phyloP scores from a whole-genome alignment of 2,888 invertebrate species.

The Ceraclea dissimilis region DNA sequence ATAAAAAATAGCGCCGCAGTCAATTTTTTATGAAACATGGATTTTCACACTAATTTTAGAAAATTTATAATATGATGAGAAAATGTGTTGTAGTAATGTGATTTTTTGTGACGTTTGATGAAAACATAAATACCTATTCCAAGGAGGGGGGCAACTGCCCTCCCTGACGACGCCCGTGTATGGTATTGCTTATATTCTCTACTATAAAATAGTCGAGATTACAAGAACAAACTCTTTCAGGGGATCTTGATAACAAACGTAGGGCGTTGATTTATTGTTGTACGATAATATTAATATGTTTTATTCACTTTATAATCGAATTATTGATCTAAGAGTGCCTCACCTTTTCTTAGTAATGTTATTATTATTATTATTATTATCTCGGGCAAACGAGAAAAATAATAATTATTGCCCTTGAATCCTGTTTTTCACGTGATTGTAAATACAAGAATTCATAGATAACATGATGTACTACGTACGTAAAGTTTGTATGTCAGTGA shows the following conservation, averaged over 20 bases:
- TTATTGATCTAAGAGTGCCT: slow-evolving; percentile 22
- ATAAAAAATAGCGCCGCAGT: too few relatives aligned
- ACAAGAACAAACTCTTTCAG: neutral
- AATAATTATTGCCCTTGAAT: neutral
- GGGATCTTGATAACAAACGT: slow-evolving; percentile 9
- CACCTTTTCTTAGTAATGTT: slow-evolving; percentile 8
- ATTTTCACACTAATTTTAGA: too few relatives aligned
- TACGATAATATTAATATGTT: slow-evolving; percentile 14
- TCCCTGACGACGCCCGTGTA: too few relatives aligned
- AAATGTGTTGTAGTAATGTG: too few relatives aligned
- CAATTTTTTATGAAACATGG: too few relatives aligned
- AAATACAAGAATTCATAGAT: neutral
- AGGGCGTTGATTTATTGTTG: slow-evolving; percentile 22
- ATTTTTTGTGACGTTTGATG: too few relatives aligned
- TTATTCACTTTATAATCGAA: slow-evolving; percentile 25
- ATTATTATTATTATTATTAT: neutral
- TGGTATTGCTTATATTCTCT: too few relatives aligned
- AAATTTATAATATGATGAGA: too few relatives aligned
- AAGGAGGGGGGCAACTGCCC: too few relatives aligned
- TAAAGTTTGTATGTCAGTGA: too few relatives aligned
- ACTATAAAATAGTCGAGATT: neutral
- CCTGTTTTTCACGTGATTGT: neutral
- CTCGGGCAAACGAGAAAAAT: neutral
- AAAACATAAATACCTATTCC: too few relatives aligned
- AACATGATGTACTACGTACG: too few relatives aligned